A percentile compares a stretch with the other conserved stretches of the same genome.
These are phyloP conservation scores for Cheilosia urbana DNA, from an alignment of 2,888 invertebrate genomes.

Conservation along the genomic window DNA sequence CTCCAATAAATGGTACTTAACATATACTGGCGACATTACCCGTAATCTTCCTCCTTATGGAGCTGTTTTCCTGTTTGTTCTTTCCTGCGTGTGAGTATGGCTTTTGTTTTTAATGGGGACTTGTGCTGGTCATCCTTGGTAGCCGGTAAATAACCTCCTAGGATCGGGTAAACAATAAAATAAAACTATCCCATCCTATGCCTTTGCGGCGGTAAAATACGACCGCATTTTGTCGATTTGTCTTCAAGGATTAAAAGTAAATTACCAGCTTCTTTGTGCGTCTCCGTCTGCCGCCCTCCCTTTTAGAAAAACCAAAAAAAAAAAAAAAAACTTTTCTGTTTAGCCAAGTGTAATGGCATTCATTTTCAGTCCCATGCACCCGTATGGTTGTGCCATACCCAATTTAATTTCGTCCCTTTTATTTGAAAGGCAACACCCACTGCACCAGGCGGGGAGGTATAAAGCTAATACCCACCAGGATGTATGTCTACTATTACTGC, in stretches of 20 bases:
- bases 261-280: constrained; percentile 66
- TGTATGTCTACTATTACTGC: constrained; percentile 64
- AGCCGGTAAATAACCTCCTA: constrained; percentile 68
- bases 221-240: constrained; percentile 72
- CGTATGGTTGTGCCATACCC: constrained; percentile 59
- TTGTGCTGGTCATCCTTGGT: constrained; percentile 61
- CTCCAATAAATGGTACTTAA: constrained; percentile 57
- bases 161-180: constrained; percentile 18
- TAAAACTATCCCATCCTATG: background rate
- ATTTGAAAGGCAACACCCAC: constrained; percentile 19
- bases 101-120: constrained; percentile 48
- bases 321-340: constrained; percentile 65
- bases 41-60: constrained; percentile 55
- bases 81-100: constrained; percentile 49
- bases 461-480: constrained; percentile 35
- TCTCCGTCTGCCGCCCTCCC: background rate
- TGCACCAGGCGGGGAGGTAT: background rate
- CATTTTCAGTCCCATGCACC: constrained; percentile 75
- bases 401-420: constrained; percentile 68
- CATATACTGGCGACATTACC: constrained; percentile 54
- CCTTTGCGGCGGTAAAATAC: constrained; percentile 39
- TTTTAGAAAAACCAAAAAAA: constrained; percentile 19
- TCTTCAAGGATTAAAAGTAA: constrained; percentile 75
- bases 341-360: constrained; percentile 74
- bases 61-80: constrained; percentile 42